Evolutionary conservation across 2,113 vertebrate species (phyloP).

Genomic region (Cyphomyrus plagiostoma): DNA sequence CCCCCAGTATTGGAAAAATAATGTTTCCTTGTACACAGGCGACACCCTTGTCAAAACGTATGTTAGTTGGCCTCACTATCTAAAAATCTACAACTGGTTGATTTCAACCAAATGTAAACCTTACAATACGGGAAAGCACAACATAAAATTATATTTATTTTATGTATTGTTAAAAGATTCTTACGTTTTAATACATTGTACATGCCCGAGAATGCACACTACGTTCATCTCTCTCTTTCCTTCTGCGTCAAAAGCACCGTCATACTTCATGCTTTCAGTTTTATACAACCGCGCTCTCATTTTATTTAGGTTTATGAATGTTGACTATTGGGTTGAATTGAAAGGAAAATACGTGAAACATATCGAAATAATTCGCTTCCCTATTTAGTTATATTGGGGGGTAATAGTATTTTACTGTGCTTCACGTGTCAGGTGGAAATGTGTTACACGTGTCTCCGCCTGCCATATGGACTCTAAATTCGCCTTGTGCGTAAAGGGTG

Average conservation of each 20-base stretch:
- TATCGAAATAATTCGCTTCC: neutral
- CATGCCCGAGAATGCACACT: neutral
- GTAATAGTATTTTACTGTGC: neutral
- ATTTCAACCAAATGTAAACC: neutral
- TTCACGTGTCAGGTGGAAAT: slow-evolving; percentile 1
- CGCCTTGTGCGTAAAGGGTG: slow-evolving; percentile 42
- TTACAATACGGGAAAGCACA: neutral
- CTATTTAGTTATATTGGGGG: neutral
- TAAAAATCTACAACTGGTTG: neutral
- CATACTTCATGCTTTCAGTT: neutral
- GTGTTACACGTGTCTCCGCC: slow-evolving; percentile 33
- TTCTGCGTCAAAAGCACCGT: slow-evolving; percentile 4
- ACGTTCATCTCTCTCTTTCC: neutral
- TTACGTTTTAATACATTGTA: neutral
- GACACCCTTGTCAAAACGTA: neutral
- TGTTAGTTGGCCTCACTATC: neutral
- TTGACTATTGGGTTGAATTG: neutral
- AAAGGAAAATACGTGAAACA: neutral
- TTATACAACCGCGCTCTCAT: neutral
- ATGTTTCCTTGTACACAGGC: neutral
- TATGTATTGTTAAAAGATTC: neutral
- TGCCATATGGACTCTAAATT: slow-evolving; percentile 24
- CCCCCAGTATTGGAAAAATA: neutral
- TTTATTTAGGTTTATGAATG: neutral
- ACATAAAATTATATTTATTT: neutral